phyloP scores from a whole-genome alignment of 1,140 invertebrate species.

The Kradibia gibbosae region DNA sequence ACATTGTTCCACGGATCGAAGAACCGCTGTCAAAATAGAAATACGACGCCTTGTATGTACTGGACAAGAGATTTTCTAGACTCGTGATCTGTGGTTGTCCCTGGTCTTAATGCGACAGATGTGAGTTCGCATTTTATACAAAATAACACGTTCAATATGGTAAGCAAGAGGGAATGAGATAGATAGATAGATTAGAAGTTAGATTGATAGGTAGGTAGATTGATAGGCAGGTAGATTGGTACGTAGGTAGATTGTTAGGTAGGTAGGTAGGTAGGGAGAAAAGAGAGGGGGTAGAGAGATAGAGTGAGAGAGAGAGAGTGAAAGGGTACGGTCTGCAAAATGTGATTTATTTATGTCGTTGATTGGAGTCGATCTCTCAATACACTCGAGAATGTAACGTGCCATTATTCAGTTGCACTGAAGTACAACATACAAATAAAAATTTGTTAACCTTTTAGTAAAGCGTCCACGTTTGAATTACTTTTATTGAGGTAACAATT shows the following conservation, averaged over 20 bases:
- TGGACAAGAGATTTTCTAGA: slow-evolving; percentile 30
- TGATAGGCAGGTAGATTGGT: neutral
- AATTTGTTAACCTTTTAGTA: slow-evolving; percentile 22
- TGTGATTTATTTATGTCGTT: slow-evolving; percentile 33
- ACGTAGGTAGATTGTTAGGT: neutral
- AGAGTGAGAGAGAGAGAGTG: slow-evolving; percentile 3
- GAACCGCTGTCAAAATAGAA: slow-evolving; percentile 71
- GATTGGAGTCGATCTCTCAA: slow-evolving; percentile 41
- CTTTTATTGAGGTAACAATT: too few species aligned
- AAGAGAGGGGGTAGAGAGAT: slow-evolving; percentile 30
- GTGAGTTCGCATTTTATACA: slow-evolving; percentile 46
- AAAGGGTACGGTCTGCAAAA: slow-evolving; percentile 13
- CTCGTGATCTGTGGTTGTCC: slow-evolving; percentile 28
- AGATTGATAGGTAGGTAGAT: too few species aligned
- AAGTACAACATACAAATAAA: slow-evolving; percentile 19
- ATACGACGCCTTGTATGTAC: slow-evolving; percentile 58
- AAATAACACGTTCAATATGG: slow-evolving; percentile 41
- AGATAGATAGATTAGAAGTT: slow-evolving; percentile 21
- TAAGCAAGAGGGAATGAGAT: slow-evolving; percentile 21
- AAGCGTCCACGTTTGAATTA: neutral
- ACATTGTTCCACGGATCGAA: slow-evolving; percentile 60
- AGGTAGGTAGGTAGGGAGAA: neutral
- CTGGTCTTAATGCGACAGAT: slow-evolving; percentile 40
- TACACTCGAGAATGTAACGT: slow-evolving; percentile 21
- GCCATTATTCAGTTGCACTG: slow-evolving; percentile 17